Evolutionary conservation across 2,888 invertebrate genomes (phyloP).

Genomic region (Plagodis dolabraria): DNA sequence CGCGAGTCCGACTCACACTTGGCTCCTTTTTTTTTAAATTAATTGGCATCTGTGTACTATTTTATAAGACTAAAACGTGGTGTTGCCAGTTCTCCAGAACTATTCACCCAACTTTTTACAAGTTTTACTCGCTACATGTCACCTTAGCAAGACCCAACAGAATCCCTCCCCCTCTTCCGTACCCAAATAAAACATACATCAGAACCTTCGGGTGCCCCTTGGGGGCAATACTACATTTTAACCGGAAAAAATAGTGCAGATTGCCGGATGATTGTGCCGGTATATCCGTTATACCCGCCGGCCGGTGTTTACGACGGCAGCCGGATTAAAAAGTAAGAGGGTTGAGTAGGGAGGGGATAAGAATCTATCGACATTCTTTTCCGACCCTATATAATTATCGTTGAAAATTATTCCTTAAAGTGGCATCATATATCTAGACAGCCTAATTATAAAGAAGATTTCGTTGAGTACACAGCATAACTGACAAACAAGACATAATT

Average conservation of each 20-base stretch:
- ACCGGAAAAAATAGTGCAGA: constrained; percentile 77
- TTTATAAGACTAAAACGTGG: too few species aligned
- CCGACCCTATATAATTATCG: too few species aligned
- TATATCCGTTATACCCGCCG: constrained; percentile 71
- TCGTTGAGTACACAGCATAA: too few species aligned
- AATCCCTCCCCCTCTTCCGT: constrained; percentile 30
- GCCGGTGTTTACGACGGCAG: constrained; percentile 68
- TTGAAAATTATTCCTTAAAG: too few species aligned
- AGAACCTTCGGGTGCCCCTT: constrained; percentile 48
- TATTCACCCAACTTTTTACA: too few species aligned
- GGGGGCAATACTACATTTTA: constrained; percentile 65
- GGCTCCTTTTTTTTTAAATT: too few species aligned
- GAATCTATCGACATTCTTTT: constrained; percentile 9
- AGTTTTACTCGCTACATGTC: neutral
- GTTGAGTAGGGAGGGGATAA: constrained; percentile 32
- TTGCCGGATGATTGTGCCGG: constrained; percentile 76
- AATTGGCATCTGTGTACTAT: too few species aligned
- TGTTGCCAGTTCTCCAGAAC: too few species aligned
- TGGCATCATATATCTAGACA: too few species aligned
- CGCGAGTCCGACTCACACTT: too few species aligned
- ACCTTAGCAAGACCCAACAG: neutral
- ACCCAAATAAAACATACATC: constrained; percentile 70
- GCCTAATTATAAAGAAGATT: too few species aligned
- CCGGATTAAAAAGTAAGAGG: constrained; percentile 73
- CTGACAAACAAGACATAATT: too few species aligned